Base-by-base conservation (phyloP, 2,797 vertebrate species). In the Tarsius wallacei region DNA sequence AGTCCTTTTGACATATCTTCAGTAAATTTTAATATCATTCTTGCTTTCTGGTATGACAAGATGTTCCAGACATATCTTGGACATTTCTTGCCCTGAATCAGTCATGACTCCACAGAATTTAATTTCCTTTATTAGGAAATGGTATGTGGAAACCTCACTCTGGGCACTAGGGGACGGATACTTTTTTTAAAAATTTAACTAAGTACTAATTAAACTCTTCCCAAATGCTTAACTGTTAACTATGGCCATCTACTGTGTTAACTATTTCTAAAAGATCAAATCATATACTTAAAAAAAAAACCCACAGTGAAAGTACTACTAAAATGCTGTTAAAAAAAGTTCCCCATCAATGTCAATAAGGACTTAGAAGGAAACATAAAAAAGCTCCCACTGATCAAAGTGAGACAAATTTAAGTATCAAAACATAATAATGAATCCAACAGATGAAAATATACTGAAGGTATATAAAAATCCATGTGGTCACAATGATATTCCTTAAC, bases 261-360 rank as follows among this genome's bases (percentile, higher is more conserved):
- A 77, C n/a, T 87, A 55, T 77, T 80, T 90, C 64, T 90, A 90
- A 96, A 95, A 77, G 36, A 36, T 22, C 51, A 90, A 94, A 77
- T 77, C 24, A 77, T 76, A 73, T 17, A 84, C 9, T 64, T 68
- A 86, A 71, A 83, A 68, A 85, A 87, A 91, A n/a, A 55, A 61
- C 51, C 51, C 28, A 63, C 15, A 71, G 28, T 64, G 42, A 84
- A 96, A 96, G 57, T 33, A 94, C 11, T 85, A 31, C 53, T 33
- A 90, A 93, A 88, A 93, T 76, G 16, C 9, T 93, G 12, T 95
- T 86, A 59, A 57, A 93, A 42, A 95, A 87, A 51, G 7, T 74
- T 63, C 6, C 49, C 36, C 71, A 86, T 19, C 15, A 82, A 78
- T 55, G 63, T 94, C 49, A 90, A 90, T 42, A 96, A 96, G 63